These are phyloP conservation scores for Lordiphosa fenestrarum DNA, from an alignment of 2,888 invertebrate genomes.

Conservation along the genomic window DNA sequence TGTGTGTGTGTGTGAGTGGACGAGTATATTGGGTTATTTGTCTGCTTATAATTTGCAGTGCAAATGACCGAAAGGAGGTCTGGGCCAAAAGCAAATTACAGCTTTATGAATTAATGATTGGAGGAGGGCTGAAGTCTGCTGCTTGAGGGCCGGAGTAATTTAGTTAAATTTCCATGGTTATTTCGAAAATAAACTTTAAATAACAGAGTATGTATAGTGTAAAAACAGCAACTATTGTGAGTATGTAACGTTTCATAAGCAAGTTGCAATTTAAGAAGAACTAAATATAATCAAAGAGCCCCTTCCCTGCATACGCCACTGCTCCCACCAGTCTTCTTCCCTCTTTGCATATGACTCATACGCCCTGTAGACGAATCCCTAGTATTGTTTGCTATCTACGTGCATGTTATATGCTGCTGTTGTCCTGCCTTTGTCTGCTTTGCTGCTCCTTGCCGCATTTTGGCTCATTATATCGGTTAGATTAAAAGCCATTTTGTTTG, in stretches of 20 bases:
- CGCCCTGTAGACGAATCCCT: constrained; percentile 24
- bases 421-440: constrained; percentile 11
- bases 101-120: constrained; percentile 65
- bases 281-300: no score
- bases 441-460: constrained; percentile 34
- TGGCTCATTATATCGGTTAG: constrained; percentile 52
- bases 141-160: no score
- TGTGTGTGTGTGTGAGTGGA: constrained; percentile 11
- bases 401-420: constrained; percentile 15
- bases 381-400: constrained; percentile 1
- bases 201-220: no score
- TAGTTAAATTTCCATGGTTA: no score
- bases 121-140: no score
- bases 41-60: constrained; percentile 55
- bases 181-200: no score
- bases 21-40: constrained; percentile 31
- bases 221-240: no score
- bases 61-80: constrained; percentile 59
- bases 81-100: constrained; percentile 56
- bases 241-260: no score
- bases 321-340: no score
- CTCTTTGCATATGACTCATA: constrained; percentile 26
- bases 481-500: constrained; percentile 62
- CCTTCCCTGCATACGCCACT: no score
- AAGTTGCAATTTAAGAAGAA: no score